Evolutionary conservation across 2,888 invertebrate genomes (phyloP).

Genomic region (Macrophya annulata): DNA sequence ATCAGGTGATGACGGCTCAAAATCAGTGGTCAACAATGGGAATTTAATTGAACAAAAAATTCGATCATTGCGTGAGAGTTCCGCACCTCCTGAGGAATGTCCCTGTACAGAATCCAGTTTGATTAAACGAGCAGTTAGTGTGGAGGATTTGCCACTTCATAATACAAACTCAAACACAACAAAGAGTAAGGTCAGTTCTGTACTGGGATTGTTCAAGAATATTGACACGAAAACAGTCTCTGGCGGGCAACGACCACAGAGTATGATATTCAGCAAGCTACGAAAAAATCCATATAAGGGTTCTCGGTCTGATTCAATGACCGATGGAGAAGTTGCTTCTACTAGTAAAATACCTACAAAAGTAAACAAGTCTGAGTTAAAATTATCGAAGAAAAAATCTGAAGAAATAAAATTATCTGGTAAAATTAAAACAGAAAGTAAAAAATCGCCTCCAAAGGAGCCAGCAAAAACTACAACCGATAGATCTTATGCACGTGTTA

Average conservation of each 20-base stretch:
- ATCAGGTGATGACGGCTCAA: conserved; percentile 72
- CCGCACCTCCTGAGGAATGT: conserved; percentile 67
- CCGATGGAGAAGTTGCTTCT: conserved; percentile 61
- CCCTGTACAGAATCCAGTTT: conserved; percentile 84
- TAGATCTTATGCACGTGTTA: neutral
- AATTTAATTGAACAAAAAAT: conserved; percentile 80
- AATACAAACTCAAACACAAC: conserved; percentile 80
- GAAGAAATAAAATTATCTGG: conserved; percentile 64
- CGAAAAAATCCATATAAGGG: conserved; percentile 81
- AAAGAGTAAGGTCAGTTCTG: conserved; percentile 88
- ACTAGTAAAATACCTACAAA: conserved; percentile 76
- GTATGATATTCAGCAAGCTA: conserved; percentile 78
- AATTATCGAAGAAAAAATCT: conserved; percentile 61
- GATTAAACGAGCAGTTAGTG: conserved; percentile 87
- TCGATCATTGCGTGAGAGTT: conserved; percentile 69
- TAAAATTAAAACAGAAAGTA: conserved; percentile 58
- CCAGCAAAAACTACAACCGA: conserved; percentile 63
- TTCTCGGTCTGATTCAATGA: conserved; percentile 66
- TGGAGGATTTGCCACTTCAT: conserved; percentile 84
- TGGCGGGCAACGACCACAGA: conserved; percentile 63
- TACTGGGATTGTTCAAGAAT: conserved; percentile 89
- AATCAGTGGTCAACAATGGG: conserved; percentile 77
- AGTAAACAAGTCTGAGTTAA: conserved; percentile 65
- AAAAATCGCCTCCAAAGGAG: conserved; percentile 67
- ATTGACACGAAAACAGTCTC: conserved; percentile 68